Conservation (phyloP, 1,140 invertebrate genomes). For the Caenorhabditis remanei region DNA sequence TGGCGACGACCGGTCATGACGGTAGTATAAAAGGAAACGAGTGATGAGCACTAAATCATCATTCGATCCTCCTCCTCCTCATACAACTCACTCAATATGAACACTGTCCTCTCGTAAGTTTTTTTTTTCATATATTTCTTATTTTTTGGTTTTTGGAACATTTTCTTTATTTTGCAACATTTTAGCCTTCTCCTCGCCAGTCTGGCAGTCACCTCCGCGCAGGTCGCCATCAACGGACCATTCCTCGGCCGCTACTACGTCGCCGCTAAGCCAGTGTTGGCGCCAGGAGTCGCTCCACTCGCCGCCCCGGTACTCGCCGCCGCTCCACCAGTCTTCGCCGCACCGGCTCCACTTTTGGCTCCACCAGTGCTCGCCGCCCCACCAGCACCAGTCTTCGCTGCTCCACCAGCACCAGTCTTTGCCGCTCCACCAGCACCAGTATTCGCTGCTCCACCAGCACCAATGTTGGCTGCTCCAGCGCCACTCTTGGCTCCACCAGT, state of each 20-base stretch:
- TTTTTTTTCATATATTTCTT: neutral
- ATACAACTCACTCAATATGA: conserved; percentile 37
- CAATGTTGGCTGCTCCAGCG: conserved; percentile 42
- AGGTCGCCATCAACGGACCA: conserved; percentile 59
- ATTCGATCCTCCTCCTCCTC: conserved; percentile 26
- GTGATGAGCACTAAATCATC: conserved; percentile 49
- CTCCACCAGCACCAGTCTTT: conserved; percentile 48
- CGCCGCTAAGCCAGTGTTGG: conserved; percentile 51
- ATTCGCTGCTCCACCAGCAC: conserved; percentile 60
- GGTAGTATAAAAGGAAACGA: conserved; percentile 41
- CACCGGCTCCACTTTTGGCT: conserved; percentile 58
- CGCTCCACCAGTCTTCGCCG: conserved; percentile 47
- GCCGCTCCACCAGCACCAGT: conserved; percentile 52
- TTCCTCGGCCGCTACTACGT: conserved; percentile 60
- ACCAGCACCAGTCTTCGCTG: conserved; percentile 55
- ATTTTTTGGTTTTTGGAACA: neutral
- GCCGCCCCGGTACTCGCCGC: conserved; percentile 60
- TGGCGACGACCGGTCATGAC: conserved; percentile 26
- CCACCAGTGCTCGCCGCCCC: conserved; percentile 52
- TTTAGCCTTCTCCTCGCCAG: conserved; percentile 56
- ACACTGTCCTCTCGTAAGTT: conserved; percentile 51
- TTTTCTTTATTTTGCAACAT: neutral
- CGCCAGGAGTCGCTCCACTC: conserved; percentile 56
- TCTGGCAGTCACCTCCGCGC: conserved; percentile 47
- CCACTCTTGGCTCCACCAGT: conserved; percentile 43